Evolutionary conservation across 2,113 vertebrate species (phyloP).

Genomic region (Limnothrissa miodon): DNA sequence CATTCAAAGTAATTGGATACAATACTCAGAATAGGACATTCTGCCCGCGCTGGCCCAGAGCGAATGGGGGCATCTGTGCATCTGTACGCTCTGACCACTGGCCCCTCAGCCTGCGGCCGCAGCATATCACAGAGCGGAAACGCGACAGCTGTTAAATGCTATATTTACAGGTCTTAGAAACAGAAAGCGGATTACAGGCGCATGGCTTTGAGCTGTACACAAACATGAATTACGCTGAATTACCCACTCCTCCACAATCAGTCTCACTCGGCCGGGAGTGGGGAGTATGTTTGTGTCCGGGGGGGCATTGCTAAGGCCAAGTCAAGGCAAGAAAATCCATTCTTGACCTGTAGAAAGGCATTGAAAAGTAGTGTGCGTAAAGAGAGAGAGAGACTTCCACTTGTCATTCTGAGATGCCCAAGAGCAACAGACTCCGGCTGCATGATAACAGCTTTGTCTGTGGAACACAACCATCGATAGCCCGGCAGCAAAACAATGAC

Average conservation of each 20-base stretch:
- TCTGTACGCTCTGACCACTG: background rate
- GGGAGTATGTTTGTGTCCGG: too few species aligned
- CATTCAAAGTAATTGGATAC: background rate
- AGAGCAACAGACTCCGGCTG: background rate
- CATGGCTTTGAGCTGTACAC: constrained; percentile 3
- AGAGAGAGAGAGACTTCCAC: background rate
- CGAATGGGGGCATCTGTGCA: background rate
- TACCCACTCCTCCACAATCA: background rate
- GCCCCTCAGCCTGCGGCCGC: background rate
- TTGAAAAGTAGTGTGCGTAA: background rate
- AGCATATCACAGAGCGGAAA: background rate
- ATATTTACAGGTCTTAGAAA: constrained; percentile 18
- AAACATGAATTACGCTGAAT: constrained; percentile 15
- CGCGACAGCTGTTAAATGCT: constrained; percentile 19
- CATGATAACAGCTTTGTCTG: background rate
- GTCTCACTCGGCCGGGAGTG: background rate
- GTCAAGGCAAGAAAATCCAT: background rate
- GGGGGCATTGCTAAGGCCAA: background rate
- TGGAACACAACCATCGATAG: background rate
- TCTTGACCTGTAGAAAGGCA: background rate
- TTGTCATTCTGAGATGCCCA: background rate
- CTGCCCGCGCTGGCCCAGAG: background rate
- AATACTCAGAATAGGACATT: background rate
- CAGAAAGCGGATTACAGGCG: constrained; percentile 12
- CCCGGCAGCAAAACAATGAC: background rate